Base-by-base conservation (phyloP, 2,113 vertebrate genomes). In the Zootoca vivipara region DNA sequence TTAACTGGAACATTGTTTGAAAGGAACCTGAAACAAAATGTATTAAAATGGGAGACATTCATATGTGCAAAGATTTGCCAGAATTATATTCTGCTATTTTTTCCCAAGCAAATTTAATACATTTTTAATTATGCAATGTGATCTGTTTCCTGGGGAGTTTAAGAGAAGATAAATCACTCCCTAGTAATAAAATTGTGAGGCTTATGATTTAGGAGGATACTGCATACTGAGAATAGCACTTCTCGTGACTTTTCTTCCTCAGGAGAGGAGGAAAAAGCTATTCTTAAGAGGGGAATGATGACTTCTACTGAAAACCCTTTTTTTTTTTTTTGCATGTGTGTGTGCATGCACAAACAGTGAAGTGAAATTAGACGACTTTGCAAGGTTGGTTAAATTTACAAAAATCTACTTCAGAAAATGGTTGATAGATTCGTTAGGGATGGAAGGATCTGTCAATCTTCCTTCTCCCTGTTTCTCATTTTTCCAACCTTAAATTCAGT, bases 41-140 rank as follows among this genome's bases (percentile, higher is more conserved):
- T 24, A 64, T 64, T 85, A 65, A 65, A 78, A 40, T 26, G 20
- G 82, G 64, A 87, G 74, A 84, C 13, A 18, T 91, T 85, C 80
- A 83, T 85, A 58, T 81, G 33, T 62, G 92, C 89, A 38, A 90
- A 86, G 83, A 93, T 42, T 65, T 65, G 16, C 85, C 74, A 86
- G 30, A 67, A 46, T 79, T 90, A 58, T 85, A 24, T 83, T 92
- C 75, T 90, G 65, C 87, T 92, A 88, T 26, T 87, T 85, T 79
- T 24, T 24, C 13, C 28, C 28, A 46, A 42, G 74, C 85, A 90
- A 52, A 30, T 72, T 93, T 83, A 58, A 88, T 90, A 89, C 78
- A 78, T 89, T 91, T 81, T 73, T 78, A 92, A 86, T 62, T 80
- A 91, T 90, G 75, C 40, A 92, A 87, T 90, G 92, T 79, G 91